Conservation (phyloP, 2,113 vertebrate species). For the Lipophrys pholis region DNA sequence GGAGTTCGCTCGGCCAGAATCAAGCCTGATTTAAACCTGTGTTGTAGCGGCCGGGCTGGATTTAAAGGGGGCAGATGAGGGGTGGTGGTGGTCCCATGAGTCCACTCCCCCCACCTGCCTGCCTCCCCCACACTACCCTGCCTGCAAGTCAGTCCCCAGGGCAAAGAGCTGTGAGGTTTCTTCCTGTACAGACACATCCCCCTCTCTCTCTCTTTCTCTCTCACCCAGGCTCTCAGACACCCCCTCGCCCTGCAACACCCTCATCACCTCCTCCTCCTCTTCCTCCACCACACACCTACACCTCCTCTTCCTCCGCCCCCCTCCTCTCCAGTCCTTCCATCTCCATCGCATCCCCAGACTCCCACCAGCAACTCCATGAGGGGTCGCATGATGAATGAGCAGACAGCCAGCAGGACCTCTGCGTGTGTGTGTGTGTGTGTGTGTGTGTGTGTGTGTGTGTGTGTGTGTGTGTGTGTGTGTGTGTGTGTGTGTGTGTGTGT, state of each 20-base stretch:
- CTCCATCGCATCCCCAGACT: slow-evolving; percentile 86
- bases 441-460: slow-evolving; percentile 36
- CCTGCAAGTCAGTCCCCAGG: slow-evolving; percentile 50
- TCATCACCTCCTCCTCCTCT: slow-evolving; percentile 50
- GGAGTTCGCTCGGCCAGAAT: slow-evolving; percentile 10
- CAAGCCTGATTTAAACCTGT: slow-evolving; percentile 19
- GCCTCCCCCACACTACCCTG: slow-evolving; percentile 7
- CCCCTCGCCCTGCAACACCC: slow-evolving; percentile 33
- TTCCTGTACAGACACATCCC: slow-evolving; percentile 34
- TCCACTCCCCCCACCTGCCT: not conserved
- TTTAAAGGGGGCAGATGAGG: not conserved
- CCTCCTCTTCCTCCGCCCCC: slow-evolving; percentile 80
- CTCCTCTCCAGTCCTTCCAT: slow-evolving; percentile 86
- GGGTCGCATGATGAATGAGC: slow-evolving; percentile 92
- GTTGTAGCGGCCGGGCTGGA: not conserved
- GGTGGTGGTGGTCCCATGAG: slow-evolving; percentile 27
- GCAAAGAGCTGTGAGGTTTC: slow-evolving; percentile 43
- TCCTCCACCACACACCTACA: slow-evolving; percentile 58
- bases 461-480: slow-evolving; percentile 29
- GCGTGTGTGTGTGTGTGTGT: slow-evolving; percentile 63
- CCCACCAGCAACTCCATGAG: slow-evolving; percentile 91
- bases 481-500: slow-evolving; percentile 33
- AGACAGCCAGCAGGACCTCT: slow-evolving; percentile 83
- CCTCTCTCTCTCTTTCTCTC: slow-evolving; percentile 39
- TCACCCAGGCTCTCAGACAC: slow-evolving; percentile 30